A percentile compares a stretch with the other conserved stretches of the same genome.
These are phyloP conservation scores for Boulengeromyrus knoepffleri DNA, from an alignment of 2,113 vertebrate genomes.

Conservation along the genomic window DNA sequence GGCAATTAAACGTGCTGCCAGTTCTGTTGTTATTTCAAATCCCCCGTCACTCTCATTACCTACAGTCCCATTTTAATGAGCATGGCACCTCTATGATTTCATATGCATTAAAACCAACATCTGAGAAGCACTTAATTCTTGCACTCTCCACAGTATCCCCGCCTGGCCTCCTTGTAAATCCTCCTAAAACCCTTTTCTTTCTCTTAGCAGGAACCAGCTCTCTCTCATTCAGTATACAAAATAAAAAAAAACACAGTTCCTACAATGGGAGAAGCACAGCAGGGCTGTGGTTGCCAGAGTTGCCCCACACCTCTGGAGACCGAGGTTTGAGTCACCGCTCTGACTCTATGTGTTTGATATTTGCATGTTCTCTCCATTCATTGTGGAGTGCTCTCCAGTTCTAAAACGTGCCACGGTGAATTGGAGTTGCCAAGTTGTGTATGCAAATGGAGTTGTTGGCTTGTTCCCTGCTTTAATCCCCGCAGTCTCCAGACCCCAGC, in stretches of 20 bases:
- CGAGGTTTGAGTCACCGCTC: neutral
- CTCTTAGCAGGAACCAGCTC: neutral
- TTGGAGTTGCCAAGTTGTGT: neutral
- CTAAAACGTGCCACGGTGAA: neutral
- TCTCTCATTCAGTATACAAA: conserved; percentile 27
- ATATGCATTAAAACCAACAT: conserved; percentile 59
- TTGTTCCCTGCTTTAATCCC: neutral
- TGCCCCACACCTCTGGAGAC: neutral
- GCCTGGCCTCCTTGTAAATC: conserved; percentile 39
- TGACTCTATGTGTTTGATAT: neutral
- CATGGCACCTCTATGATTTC: conserved; percentile 66
- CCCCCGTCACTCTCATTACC: conserved; percentile 22
- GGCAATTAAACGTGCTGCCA: neutral
- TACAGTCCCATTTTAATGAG: conserved; percentile 66
- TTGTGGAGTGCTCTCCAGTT: neutral
- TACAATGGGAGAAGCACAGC: neutral
- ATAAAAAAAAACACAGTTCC: neutral
- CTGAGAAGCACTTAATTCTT: conserved; percentile 48
- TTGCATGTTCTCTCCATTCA: neutral
- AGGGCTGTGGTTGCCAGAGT: neutral
- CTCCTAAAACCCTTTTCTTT: conserved; percentile 34
- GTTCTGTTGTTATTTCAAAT: neutral
- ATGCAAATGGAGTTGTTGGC: neutral
- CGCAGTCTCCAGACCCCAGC: neutral
- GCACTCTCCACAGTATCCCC: conserved; percentile 50